Conservation (phyloP, 1,140 invertebrate genomes). For the Drosophila insularis region DNA sequence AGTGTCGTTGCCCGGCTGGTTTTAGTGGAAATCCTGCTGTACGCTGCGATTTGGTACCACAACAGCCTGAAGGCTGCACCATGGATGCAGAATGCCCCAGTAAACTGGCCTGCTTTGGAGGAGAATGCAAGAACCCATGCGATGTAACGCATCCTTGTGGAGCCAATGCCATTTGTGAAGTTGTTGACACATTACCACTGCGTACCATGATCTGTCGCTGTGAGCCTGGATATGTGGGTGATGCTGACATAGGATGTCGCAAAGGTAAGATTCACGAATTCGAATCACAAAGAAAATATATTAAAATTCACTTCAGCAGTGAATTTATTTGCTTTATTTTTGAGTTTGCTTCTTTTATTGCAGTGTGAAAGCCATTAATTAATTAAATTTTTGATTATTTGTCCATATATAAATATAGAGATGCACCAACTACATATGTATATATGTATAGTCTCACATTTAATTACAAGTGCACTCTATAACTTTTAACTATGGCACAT, state of each 20-base stretch:
- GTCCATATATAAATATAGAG: conserved; percentile 33
- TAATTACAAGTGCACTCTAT: conserved; percentile 59
- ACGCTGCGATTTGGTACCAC: conserved; percentile 85
- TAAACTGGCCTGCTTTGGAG: conserved; percentile 91
- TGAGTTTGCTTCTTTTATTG: conserved; percentile 73
- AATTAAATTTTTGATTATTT: conserved; percentile 26
- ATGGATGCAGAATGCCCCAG: conserved; percentile 92
- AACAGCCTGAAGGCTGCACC: conserved; percentile 87
- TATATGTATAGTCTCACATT: conserved; percentile 51
- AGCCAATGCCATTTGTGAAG: conserved; percentile 89
- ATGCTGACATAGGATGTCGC: conserved; percentile 91
- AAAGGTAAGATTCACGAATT: conserved; percentile 83
- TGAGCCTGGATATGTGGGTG: conserved; percentile 90
- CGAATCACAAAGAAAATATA: background rate
- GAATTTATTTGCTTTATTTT: conserved; percentile 42
- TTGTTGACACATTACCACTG: conserved; percentile 92
- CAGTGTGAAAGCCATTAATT: conserved; percentile 51
- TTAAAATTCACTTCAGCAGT: background rate
- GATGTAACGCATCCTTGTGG: conserved; percentile 90
- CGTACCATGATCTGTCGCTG: conserved; percentile 94
- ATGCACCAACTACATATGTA: conserved; percentile 43
- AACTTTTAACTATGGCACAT: conserved; percentile 68
- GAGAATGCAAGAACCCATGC: conserved; percentile 92
- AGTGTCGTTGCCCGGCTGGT: conserved; percentile 92
- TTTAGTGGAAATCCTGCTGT: conserved; percentile 90